Base-by-base conservation (phyloP, 2,113 vertebrate genomes). In the Columba janthina region DNA sequence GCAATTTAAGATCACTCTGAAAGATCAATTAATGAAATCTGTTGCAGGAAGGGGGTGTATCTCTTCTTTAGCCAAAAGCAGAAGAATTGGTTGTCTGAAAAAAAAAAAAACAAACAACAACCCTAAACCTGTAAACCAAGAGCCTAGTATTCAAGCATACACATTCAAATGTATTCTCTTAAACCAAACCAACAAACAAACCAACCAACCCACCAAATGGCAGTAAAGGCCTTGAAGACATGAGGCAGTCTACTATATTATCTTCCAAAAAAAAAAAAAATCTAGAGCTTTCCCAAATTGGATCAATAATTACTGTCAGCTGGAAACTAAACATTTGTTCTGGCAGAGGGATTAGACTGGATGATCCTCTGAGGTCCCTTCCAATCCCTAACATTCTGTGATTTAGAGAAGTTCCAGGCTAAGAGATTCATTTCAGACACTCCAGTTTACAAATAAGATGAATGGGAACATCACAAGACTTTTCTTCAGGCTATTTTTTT, bases 41-140 rank as follows among this genome's bases (percentile, higher is more conserved):
- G 0, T 13, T 8, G 17, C 11, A 3, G 11, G 3, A 20, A 8
- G 4, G 6, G 16, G 11, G 4, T 4, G 3, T 13, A 6, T 11
- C 31, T 34, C 36, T 32, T 44, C 40, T 57, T 25, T 15, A 5
- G n/a, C 48, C 62, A 76, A 48, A 65, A 61, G 26, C 36, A 66
- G 36, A 78, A 51, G 10, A 86, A 22, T 3, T 26, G 3, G 3
- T 4, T 29, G 19, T 15, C 26, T 40, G 29, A 29, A 73, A 38
- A 18, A 64, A 31, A 53, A 83, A 14, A 71, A 83, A 16, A 38
- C 38, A 10, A 10, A 38, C 38, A 40, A 40, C 40, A 40, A 40
- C 40, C 40, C 40, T 40, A 40, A 40, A 40, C 40, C 40, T 40
- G 40, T 12, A 40, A 40, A 40, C 40, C 40, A 40, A 40, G 40